Base-by-base conservation (phyloP, 2,797 vertebrate species). In the Pelobates cultripes region DNA sequence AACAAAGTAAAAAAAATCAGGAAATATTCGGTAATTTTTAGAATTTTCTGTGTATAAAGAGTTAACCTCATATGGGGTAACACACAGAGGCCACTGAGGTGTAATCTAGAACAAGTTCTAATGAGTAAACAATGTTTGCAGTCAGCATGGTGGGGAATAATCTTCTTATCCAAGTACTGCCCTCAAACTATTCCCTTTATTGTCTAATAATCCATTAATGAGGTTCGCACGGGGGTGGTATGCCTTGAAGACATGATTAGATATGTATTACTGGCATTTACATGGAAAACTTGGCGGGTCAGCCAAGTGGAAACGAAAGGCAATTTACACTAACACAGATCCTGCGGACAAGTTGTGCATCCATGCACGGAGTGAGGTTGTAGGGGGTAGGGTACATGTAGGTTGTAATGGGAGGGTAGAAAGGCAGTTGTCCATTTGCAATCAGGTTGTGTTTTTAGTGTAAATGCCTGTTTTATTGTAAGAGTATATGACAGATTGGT, bases 261-360 rank as follows among this genome's bases (percentile, higher is more conserved):
- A 97, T 96, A 97, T 97, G 96, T 96, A 97, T 97, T 97, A 95
- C 92, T 92, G 91, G 92, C 90, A 93, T 94, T 93, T 95, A 93
- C 92, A 93, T 93, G 91, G 92, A 84, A 90, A 91, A 92, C 94
- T 95, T 92, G 78, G 90, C 91, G 85, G 91, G 85, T 93, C 92
- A 89, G 92, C 92, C 92, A 91, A 89, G 93, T 91, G 92, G 90
- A 92, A 95, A 92, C 81, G 84, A 68, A 89, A 88, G 88, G 85
- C 69, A 79, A 89, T 75, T 89, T 85, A 86, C 86, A 86, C 85
- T 51, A 4, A 61, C 42, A 51, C 3, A 47, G 73, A 75, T 75
- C 57, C 42, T 44, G 43, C 5, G 10, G 43, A 63, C 53, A 61
- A 73, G 13, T 14, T 4, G 40, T 17, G 53, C 41, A 15, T 15